These are phyloP conservation scores for Colius striatus DNA, from an alignment of 2,113 vertebrate genomes.

Conservation along the genomic window DNA sequence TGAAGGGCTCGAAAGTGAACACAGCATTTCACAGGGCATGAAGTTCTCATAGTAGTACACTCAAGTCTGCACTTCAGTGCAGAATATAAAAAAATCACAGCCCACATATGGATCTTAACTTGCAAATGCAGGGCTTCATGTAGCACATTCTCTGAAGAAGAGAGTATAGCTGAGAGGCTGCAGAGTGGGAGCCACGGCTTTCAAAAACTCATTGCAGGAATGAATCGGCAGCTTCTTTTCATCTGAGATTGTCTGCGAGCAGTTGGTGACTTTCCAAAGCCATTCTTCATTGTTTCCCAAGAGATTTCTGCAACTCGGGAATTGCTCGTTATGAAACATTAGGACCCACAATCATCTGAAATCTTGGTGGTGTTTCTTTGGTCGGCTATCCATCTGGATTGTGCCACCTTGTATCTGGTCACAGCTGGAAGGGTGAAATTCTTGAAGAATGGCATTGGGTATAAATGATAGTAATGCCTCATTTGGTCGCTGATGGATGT, in stretches of 20 bases:
- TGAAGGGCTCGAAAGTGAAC: neutral
- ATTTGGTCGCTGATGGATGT: neutral
- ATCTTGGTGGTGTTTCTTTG: neutral
- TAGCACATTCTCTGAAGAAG: neutral
- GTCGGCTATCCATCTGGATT: neutral
- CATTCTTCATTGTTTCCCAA: neutral
- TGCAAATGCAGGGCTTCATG: neutral
- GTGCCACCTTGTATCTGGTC: neutral
- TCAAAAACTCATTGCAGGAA: neutral
- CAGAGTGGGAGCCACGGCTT: neutral
- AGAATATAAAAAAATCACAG: neutral
- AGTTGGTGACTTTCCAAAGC: neutral
- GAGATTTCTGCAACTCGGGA: neutral
- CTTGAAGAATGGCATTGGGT: neutral
- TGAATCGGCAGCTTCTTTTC: neutral
- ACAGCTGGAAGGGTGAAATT: neutral
- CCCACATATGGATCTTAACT: neutral
- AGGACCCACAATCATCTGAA: neutral
- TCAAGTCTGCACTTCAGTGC: neutral
- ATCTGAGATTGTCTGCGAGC: neutral
- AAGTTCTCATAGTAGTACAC: neutral
- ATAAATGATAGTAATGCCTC: neutral
- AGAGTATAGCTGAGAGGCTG: neutral
- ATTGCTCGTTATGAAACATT: neutral
- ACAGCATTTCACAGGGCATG: neutral